These are phyloP conservation scores for Tetramorium alpestre DNA, from an alignment of 1,140 invertebrate genomes.

Conservation along the genomic window DNA sequence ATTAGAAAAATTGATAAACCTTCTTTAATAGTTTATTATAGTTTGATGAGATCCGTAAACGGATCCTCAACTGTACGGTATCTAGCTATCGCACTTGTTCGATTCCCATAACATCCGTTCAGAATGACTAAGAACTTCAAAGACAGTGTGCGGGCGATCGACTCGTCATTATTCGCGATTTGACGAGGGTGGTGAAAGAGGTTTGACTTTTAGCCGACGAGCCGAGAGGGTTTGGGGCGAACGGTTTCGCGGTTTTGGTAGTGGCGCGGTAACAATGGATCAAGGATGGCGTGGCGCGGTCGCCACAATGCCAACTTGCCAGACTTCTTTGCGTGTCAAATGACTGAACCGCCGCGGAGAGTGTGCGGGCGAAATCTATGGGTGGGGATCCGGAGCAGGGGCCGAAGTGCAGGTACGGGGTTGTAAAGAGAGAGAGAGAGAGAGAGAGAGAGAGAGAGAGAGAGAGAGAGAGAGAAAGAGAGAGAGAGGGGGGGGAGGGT, in stretches of 20 bases:
- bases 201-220: slow-evolving; percentile 48
- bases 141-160: slow-evolving; percentile 40
- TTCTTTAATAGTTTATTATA: background rate
- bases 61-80: background rate
- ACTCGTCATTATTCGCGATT: slow-evolving; percentile 63
- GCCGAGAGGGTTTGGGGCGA: slow-evolving; percentile 52
- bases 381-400: slow-evolving; percentile 6
- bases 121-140: slow-evolving; percentile 38
- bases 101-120: background rate
- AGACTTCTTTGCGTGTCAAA: slow-evolving; percentile 87
- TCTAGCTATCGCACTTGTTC: background rate
- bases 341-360: slow-evolving; percentile 84
- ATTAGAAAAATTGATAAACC: background rate
- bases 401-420: slow-evolving; percentile 40
- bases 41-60: slow-evolving; percentile 5
- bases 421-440: slow-evolving; percentile 54
- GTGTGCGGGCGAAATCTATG: slow-evolving; percentile 68
- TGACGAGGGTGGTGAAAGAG: slow-evolving; percentile 67
- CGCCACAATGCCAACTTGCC: slow-evolving; percentile 83
- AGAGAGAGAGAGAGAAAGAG: too few relatives aligned
- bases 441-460: slow-evolving; percentile 40
- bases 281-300: slow-evolving; percentile 72
- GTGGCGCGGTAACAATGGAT: slow-evolving; percentile 83
- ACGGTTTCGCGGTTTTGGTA: slow-evolving; percentile 75
- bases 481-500: slow-evolving; percentile 74